Evolutionary conservation across 2,888 invertebrate species (phyloP).

Genomic region (Meganola albula): DNA sequence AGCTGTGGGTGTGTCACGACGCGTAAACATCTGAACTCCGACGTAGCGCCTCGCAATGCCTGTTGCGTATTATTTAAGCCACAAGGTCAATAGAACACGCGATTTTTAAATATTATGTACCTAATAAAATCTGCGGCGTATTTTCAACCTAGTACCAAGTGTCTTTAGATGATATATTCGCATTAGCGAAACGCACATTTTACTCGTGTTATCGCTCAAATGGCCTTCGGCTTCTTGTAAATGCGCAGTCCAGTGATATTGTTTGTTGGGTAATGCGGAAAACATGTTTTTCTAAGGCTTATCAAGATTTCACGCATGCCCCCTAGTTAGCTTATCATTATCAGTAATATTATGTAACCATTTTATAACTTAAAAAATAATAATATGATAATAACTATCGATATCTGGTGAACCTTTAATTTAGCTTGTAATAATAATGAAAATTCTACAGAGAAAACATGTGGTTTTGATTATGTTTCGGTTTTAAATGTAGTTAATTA

Average conservation of each 20-base stretch:
- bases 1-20: conserved; percentile 74
- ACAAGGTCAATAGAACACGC: conserved; percentile 54
- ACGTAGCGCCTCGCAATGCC: conserved; percentile 40
- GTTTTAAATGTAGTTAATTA: too few species aligned
- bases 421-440: too few species aligned
- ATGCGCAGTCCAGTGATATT: conserved; percentile 41
- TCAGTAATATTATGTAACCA: conserved; percentile 9
- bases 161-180: conserved; percentile 34
- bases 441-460: too few species aligned
- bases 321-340: conserved; percentile 6
- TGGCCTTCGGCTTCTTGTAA: conserved; percentile 45
- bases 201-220: conserved; percentile 46
- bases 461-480: too few species aligned
- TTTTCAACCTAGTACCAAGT: conserved; percentile 46
- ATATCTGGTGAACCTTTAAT: too few species aligned
- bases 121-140: conserved; percentile 31
- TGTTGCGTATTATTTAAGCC: conserved; percentile 66
- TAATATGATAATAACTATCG: too few species aligned
- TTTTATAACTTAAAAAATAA: conserved; percentile 6
- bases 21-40: conserved; percentile 48
- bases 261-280: conserved; percentile 30
- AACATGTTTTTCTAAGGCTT: conserved; percentile 45
- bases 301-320: conserved; percentile 16
- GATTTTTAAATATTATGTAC: conserved; percentile 36
- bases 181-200: conserved; percentile 30